These are phyloP conservation scores for Amphiprion percula DNA, from an alignment of 2,113 vertebrate genomes.

Conservation along the genomic window DNA sequence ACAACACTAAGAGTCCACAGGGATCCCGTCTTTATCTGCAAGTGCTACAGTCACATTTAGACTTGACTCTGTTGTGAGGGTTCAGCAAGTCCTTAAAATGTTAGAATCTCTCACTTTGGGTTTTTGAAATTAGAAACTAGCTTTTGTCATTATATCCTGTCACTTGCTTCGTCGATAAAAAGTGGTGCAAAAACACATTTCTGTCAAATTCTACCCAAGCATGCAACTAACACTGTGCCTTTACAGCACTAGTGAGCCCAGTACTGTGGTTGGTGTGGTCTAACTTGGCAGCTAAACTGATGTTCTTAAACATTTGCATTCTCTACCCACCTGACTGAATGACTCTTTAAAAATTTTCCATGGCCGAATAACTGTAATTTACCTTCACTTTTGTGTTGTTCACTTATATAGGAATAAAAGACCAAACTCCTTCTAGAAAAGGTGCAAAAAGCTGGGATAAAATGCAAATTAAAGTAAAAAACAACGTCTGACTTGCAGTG, in stretches of 20 bases:
- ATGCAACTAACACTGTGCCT: neutral
- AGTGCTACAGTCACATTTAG: conserved; percentile 2
- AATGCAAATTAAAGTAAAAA: neutral
- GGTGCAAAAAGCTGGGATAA: neutral
- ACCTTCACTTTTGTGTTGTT: conserved; percentile 9
- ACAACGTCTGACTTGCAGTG: conserved; percentile 1
- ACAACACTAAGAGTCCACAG: conserved; percentile 4
- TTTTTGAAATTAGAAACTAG: conserved; percentile 1
- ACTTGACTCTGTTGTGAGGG: no score
- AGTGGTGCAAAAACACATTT: neutral
- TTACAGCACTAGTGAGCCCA: neutral
- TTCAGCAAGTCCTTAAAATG: neutral
- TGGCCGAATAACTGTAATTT: conserved; percentile 29
- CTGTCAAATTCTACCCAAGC: neutral
- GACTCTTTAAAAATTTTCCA: neutral
- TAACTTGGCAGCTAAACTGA: conserved; percentile 50
- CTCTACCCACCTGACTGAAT: neutral
- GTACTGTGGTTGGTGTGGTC: neutral
- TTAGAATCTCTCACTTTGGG: neutral
- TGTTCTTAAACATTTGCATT: conserved; percentile 16
- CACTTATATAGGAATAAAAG: neutral
- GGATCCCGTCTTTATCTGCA: conserved; percentile 17
- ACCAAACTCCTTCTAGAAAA: conserved; percentile 15
- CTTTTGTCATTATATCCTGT: no score
- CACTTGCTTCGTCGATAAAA: neutral